Base-by-base conservation (phyloP, 2,888 invertebrate species). In the Caenorhabditis sp. region DNA sequence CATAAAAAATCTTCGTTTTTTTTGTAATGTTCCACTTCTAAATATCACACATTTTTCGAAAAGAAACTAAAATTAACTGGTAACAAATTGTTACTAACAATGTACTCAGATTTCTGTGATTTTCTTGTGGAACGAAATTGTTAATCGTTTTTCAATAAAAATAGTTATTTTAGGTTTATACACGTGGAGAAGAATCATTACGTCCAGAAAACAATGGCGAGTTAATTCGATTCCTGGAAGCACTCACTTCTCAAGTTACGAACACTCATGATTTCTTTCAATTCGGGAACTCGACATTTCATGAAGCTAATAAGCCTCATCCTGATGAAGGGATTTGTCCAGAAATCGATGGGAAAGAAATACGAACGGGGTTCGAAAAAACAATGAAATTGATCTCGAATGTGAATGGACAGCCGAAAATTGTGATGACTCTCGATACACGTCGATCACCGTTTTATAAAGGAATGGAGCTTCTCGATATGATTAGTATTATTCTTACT, bases 291-390 rank as follows among this genome's bases (percentile, higher is more conserved):
- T 43, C 43, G 3, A 43, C 43, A 10, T 43, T 17, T 7, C 43
- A 14, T 17, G 5, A 5, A 17, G 14, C 8, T 43, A 14, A 43
- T 43, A 43, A 43, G 17, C 12, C 5, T 2, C 2, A 43, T 43
- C 8, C 8, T 3, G 14, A 17, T 1, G 26, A 56, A 26, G n/a
- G 25, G n/a, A 38, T 36, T 0, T 58, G 57, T 20, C 57, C 31
- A 58, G 36, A 58, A 36, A 1, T 1, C 7, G 31, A 31, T 20
- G 56, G 56, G 8, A 58, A 58, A 58, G 72, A 72, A 23, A 64
- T 72, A 8, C 63, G 64, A 23, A 14, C 67, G 0, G 72, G 72
- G 25, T 72, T 67, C 36, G 72, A 67, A 8, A 72, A 72, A 53
- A 59, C 67, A 1, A 53, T 67, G 17, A 59, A 64, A 10, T 4